phyloP scores from a whole-genome alignment of 1,140 invertebrate genomes.

The Hyphantria cunea region DNA sequence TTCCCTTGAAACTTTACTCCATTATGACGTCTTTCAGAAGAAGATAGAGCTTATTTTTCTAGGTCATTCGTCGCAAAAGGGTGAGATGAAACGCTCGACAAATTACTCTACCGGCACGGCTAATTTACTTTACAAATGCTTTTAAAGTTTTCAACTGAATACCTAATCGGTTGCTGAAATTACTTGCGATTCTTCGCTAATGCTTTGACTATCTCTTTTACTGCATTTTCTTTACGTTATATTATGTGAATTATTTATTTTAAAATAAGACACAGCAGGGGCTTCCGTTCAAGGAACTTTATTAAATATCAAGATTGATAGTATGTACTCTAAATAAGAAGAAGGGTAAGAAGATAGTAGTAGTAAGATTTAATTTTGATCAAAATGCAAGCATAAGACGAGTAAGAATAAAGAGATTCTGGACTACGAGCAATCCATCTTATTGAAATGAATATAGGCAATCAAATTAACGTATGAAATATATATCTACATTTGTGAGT shows the following conservation, averaged over 20 bases:
- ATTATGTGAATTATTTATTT: neutral
- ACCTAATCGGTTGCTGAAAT: conserved; percentile 42
- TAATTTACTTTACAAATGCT: conserved; percentile 74
- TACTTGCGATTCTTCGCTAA: conserved; percentile 20
- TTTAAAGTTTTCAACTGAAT: conserved; percentile 53
- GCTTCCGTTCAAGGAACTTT: too few relatives aligned
- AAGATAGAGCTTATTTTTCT: conserved; percentile 61
- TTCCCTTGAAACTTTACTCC: conserved; percentile 65
- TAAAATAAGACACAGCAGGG: too few relatives aligned
- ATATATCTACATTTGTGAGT: too few relatives aligned
- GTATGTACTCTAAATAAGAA: too few relatives aligned
- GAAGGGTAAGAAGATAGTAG: too few relatives aligned
- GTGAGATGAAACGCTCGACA: conserved; percentile 58
- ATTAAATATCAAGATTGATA: too few relatives aligned
- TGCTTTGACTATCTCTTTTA: neutral
- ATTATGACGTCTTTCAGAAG: conserved; percentile 47
- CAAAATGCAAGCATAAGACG: too few relatives aligned
- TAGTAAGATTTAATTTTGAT: too few relatives aligned
- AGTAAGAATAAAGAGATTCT: too few relatives aligned
- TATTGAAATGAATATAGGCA: too few relatives aligned
- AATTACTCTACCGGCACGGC: conserved; percentile 63
- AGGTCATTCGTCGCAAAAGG: conserved; percentile 60
- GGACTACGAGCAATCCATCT: too few relatives aligned
- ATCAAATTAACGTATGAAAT: too few relatives aligned
- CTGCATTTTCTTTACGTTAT: neutral